phyloP scores from a whole-genome alignment of 2,113 vertebrate species.

The Cephalopterus ornatus region DNA sequence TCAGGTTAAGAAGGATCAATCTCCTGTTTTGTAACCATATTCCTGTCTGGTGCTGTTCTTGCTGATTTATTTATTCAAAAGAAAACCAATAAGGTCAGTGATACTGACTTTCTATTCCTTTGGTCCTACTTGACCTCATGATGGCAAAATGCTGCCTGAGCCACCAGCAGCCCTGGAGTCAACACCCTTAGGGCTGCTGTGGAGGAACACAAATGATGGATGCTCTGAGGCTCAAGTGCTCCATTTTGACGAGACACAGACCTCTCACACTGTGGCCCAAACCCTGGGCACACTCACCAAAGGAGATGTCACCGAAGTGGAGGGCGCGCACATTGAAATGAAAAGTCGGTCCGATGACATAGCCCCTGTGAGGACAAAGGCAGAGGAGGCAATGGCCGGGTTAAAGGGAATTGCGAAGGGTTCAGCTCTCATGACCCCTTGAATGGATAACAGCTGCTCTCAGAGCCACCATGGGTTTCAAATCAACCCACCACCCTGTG shows the following conservation, averaged over 20 bases:
- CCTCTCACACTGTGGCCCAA: neutral
- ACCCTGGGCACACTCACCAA: conserved; percentile 75
- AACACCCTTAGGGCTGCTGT: neutral
- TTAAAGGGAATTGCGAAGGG: neutral
- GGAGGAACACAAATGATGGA: neutral
- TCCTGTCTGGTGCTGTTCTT: neutral
- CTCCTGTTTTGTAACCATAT: neutral
- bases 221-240: neutral
- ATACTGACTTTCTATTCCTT: neutral
- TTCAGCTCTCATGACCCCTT: rapidly evolving
- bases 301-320: conserved; percentile 84
- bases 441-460: neutral
- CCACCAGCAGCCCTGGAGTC: neutral
- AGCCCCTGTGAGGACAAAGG: conserved; percentile 74
- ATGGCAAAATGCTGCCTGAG: neutral
- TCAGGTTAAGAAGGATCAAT: neutral
- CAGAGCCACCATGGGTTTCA: neutral
- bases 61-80: neutral
- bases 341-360: conserved; percentile 80
- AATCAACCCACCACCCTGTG: neutral
- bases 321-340: conserved; percentile 80
- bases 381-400: neutral
- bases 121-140: neutral
- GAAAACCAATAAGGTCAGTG: neutral
- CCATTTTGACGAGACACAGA: neutral